A percentile compares a stretch with the other conserved stretches of the same genome.
Conservation (phyloP, 1,140 invertebrate species). For the Pseudomyrmex dendroicus region DNA sequence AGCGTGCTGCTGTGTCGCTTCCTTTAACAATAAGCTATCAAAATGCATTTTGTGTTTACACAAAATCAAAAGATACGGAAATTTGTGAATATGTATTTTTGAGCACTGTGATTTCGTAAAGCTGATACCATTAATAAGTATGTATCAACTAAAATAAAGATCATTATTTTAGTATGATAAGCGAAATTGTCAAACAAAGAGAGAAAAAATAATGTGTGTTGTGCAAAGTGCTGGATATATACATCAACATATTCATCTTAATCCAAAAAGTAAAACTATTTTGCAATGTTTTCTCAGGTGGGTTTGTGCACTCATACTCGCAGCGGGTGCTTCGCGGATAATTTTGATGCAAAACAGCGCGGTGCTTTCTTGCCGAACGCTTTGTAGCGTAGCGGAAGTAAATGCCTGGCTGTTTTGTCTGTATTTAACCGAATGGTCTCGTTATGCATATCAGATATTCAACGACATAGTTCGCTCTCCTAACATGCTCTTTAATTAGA, state of each 20-base stretch:
- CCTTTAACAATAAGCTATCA: slow-evolving; percentile 72
- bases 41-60: slow-evolving; percentile 67
- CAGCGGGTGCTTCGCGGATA: slow-evolving; percentile 40
- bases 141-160: background rate
- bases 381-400: background rate
- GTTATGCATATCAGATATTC: slow-evolving; percentile 68
- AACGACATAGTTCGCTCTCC: slow-evolving; percentile 32
- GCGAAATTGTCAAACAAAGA: slow-evolving; percentile 25
- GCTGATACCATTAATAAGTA: background rate
- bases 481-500: slow-evolving; percentile 69
- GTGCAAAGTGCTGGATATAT: background rate
- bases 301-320: background rate
- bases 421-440: slow-evolving; percentile 69
- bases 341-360: slow-evolving; percentile 70
- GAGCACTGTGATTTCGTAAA: background rate
- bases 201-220: background rate
- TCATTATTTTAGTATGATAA: slow-evolving; percentile 37
- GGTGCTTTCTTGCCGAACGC: slow-evolving; percentile 53
- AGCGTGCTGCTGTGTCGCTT: slow-evolving; percentile 7
- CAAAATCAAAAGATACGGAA: slow-evolving; percentile 11
- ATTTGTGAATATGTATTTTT: slow-evolving; percentile 50
- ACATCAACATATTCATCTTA: background rate
- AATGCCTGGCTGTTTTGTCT: slow-evolving; percentile 59
- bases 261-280: slow-evolving; percentile 34
- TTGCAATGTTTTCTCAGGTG: slow-evolving; percentile 45